phyloP scores from a whole-genome alignment of 2,113 vertebrate genomes.

The Lampris incognitus region DNA sequence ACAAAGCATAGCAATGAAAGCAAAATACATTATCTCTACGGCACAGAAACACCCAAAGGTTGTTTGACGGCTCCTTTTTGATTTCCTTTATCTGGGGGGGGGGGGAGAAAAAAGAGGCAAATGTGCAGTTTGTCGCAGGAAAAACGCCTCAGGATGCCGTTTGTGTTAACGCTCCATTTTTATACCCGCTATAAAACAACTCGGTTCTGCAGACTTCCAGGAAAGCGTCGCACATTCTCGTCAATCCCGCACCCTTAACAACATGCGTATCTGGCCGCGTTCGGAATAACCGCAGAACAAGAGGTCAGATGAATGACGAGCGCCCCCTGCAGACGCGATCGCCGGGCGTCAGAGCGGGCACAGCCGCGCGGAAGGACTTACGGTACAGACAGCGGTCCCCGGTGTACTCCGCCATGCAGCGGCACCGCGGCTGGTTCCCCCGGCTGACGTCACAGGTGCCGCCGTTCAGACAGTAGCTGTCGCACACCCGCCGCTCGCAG shows the following conservation, averaged over 20 bases:
- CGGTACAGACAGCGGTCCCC: constrained; percentile 95
- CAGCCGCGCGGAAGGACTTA: constrained; percentile 79
- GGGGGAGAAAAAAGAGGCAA: constrained; percentile 44
- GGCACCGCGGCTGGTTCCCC: constrained; percentile 94
- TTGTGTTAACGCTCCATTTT: constrained; percentile 38
- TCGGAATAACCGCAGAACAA: too few relatives aligned
- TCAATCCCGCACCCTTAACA: not conserved
- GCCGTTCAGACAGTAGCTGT: constrained; percentile 91
- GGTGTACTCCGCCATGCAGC: constrained; percentile 90
- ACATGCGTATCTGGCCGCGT: too few relatives aligned
- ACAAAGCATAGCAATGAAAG: constrained; percentile 59
- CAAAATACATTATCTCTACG: constrained; percentile 66
- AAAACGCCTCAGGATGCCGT: constrained; percentile 48
- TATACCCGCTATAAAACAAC: constrained; percentile 33
- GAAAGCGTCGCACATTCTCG: constrained; percentile 35
- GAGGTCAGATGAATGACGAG: not conserved
- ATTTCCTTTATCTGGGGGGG: constrained; percentile 55
- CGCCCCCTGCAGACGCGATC: not conserved
- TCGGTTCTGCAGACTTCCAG: constrained; percentile 26
- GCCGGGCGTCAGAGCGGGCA: not conserved
- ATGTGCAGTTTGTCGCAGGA: constrained; percentile 50
- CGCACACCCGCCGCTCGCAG: constrained; percentile 90
- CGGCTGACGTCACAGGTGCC: constrained; percentile 91
- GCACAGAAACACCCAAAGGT: constrained; percentile 69
- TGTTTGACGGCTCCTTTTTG: constrained; percentile 59